Conservation (phyloP, 2,888 invertebrate species). For the Argyresthia albistria region DNA sequence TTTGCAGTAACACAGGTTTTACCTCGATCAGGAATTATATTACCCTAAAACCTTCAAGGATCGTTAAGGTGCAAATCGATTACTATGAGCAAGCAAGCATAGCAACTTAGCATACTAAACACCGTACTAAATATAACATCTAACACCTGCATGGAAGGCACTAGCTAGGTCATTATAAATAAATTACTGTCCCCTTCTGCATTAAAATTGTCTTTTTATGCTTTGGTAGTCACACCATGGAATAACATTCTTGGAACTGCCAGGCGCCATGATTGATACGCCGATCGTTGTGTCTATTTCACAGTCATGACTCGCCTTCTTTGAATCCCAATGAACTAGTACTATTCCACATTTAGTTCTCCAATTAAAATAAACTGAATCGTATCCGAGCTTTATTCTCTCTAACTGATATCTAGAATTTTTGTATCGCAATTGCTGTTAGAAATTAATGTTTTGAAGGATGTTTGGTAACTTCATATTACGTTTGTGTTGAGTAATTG, state of each 20-base stretch:
- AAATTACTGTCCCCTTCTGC: conserved; percentile 3
- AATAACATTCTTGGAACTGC: too few relatives aligned
- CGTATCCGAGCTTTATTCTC: too few relatives aligned
- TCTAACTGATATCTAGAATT: too few relatives aligned
- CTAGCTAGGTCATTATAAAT: conserved; percentile 5
- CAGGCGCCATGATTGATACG: too few relatives aligned
- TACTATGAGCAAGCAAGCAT: conserved; percentile 27
- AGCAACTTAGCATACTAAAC: conserved; percentile 16
- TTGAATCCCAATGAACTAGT: too few relatives aligned
- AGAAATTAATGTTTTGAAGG: too few relatives aligned
- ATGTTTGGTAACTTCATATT: too few relatives aligned
- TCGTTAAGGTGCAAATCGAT: conserved; percentile 45
- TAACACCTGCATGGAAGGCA: conserved; percentile 3
- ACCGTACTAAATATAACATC: conserved; percentile 3
- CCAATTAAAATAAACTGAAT: neutral
- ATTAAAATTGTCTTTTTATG: conserved; percentile 1
- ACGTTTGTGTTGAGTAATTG: too few relatives aligned
- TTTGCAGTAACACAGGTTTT: conserved; percentile 29
- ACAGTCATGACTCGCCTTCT: too few relatives aligned
- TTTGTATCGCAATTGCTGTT: too few relatives aligned
- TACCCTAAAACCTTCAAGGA: conserved; percentile 29
- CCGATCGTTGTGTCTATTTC: too few relatives aligned
- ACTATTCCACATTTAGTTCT: neutral
- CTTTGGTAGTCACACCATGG: neutral
- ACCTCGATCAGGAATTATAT: neutral